Evolutionary conservation across 2,888 invertebrate genomes (phyloP).

Genomic region (Quadriops clusia): DNA sequence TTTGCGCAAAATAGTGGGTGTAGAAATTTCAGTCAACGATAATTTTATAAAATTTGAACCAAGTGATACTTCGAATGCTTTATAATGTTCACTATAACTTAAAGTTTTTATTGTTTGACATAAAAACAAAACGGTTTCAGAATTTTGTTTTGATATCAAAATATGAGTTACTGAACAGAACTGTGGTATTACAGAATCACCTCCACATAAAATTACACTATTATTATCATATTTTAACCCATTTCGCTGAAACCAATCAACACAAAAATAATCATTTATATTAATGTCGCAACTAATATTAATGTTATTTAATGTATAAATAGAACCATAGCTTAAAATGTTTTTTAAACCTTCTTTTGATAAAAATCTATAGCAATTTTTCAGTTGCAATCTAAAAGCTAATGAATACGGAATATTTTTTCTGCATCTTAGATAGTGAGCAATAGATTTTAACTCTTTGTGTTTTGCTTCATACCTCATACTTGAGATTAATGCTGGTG

Average conservation of each 20-base stretch:
- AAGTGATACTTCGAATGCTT: slow-evolving; percentile 4
- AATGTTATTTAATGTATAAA: background rate
- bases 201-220: background rate
- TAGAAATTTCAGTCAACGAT: too few relatives aligned
- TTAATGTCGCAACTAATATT: background rate
- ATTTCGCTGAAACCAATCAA: slow-evolving; percentile 1
- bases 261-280: background rate
- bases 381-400: slow-evolving; percentile 11
- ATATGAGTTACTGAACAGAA: slow-evolving; percentile 1
- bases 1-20: too few relatives aligned
- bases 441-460: slow-evolving; percentile 12
- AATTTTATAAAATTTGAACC: too few relatives aligned
- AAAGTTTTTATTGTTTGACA: slow-evolving; percentile 4
- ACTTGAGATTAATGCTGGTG: slow-evolving; percentile 9
- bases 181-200: slow-evolving; percentile 1
- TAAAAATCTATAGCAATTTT: slow-evolving; percentile 11
- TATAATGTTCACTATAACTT: slow-evolving; percentile 4
- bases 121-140: background rate
- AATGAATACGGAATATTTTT: slow-evolving; percentile 14
- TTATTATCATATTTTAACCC: background rate
- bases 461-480: slow-evolving; percentile 15
- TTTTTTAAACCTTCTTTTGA: slow-evolving; percentile 10
- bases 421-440: slow-evolving; percentile 6
- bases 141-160: slow-evolving; percentile 3
- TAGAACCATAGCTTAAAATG: slow-evolving; percentile 5